Percentiles rank a stretch among this genome's conserved stretches.
Conservation (phyloP, 2,797 vertebrate species). For the Agapornis canus region DNA sequence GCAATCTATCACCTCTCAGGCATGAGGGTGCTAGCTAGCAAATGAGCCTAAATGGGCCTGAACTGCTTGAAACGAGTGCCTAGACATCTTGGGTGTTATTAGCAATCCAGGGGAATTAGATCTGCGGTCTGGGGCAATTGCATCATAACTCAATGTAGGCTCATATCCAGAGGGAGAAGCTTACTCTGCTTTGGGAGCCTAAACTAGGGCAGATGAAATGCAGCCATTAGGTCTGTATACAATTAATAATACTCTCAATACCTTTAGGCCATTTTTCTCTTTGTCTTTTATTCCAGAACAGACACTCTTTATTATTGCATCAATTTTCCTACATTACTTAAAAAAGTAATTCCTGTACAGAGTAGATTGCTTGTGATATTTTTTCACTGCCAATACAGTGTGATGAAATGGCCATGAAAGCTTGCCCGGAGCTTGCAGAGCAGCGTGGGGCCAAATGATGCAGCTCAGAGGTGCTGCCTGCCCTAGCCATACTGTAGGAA, state of each 20-base stretch:
- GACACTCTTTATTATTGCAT: background rate
- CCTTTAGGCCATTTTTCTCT: background rate
- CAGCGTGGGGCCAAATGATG: fast-evolving
- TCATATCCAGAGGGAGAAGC: background rate
- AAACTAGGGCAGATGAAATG: background rate
- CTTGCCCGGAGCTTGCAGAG: background rate
- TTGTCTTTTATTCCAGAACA: background rate
- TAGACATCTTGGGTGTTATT: background rate
- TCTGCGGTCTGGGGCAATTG: background rate
- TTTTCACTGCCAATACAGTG: background rate
- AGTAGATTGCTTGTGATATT: background rate
- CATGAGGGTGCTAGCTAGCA: background rate
- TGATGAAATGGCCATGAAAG: background rate
- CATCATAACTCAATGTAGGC: background rate
- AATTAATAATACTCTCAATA: background rate
- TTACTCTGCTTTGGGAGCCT: background rate
- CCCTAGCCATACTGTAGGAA: fast-evolving
- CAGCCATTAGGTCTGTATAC: background rate
- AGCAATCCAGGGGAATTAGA: background rate
- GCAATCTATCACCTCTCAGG: background rate
- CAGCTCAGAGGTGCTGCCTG: background rate
- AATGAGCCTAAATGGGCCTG: background rate
- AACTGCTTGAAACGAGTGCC: background rate
- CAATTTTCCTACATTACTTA: background rate
- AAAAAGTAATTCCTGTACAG: background rate